Evolutionary conservation across 2,113 vertebrate genomes (phyloP).

Genomic region (Empidonax traillii): DNA sequence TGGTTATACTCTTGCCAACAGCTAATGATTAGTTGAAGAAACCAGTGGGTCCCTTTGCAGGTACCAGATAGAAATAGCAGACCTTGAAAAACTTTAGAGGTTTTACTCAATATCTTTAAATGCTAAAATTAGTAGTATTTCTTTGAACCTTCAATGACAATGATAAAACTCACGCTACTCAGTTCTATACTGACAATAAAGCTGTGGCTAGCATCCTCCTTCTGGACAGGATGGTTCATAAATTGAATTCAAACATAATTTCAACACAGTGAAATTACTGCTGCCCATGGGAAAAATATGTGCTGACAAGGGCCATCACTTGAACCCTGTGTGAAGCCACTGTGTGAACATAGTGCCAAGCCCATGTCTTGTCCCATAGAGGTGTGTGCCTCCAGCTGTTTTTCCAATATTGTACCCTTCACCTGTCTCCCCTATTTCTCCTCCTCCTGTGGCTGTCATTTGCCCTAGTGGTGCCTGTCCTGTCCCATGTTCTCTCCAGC

Average conservation of each 20-base stretch:
- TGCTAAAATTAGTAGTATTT: not conserved
- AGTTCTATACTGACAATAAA: not conserved
- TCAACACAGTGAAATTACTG: not conserved
- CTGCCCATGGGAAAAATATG: not conserved
- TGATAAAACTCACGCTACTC: not conserved
- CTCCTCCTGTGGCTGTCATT: rapidly evolving
- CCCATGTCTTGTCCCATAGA: not conserved
- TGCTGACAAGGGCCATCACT: not conserved
- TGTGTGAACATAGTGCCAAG: not conserved
- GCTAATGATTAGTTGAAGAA: not conserved
- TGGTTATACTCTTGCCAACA: not conserved
- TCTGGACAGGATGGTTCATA: not conserved
- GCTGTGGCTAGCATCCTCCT: not conserved
- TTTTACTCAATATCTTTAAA: not conserved
- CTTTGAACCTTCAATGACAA: not conserved
- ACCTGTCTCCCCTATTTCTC: not conserved
- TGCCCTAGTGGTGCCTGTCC: rapidly evolving
- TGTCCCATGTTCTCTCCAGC: not conserved
- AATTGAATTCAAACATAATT: not conserved
- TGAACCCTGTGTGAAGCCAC: not conserved
- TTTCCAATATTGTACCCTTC: not conserved
- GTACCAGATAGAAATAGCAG: not conserved
- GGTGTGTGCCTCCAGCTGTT: rapidly evolving
- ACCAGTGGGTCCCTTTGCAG: not conserved
- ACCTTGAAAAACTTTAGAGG: not conserved